phyloP scores from a whole-genome alignment of 2,888 invertebrate species.

The Galerucella pusilla region DNA sequence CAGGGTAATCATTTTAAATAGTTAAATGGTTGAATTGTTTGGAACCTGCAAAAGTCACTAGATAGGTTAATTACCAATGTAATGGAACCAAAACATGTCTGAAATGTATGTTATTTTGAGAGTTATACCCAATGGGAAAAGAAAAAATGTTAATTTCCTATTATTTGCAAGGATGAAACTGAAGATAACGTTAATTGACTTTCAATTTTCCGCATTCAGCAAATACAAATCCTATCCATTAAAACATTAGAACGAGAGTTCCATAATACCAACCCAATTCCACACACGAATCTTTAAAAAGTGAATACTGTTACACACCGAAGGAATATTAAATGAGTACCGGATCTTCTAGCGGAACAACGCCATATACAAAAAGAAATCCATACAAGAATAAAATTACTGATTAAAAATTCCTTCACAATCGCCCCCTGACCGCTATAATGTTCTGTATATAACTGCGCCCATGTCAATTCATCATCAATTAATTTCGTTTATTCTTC shows the following conservation, averaged over 20 bases:
- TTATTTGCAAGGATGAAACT: not conserved
- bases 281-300: slow-evolving; percentile 39
- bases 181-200: not conserved
- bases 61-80: too few species aligned
- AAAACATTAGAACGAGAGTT: not conserved
- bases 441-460: slow-evolving; percentile 73
- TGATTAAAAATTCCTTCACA: slow-evolving; percentile 44
- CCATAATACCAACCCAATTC: slow-evolving; percentile 29
- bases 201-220: not conserved
- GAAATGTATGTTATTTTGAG: too few species aligned
- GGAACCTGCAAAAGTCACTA: too few species aligned
- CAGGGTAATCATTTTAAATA: too few species aligned
- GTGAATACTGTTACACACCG: slow-evolving; percentile 36
- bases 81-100: too few species aligned
- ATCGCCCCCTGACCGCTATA: slow-evolving; percentile 66
- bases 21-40: too few species aligned
- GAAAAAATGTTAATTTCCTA: too few species aligned
- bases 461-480: slow-evolving; percentile 65
- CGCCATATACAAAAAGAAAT: slow-evolving; percentile 51
- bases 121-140: too few species aligned
- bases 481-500: slow-evolving; percentile 53
- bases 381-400: slow-evolving; percentile 31
- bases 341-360: slow-evolving; percentile 57
- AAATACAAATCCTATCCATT: not conserved
- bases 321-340: slow-evolving; percentile 45